A percentile compares a stretch with the other conserved stretches of the same genome.
Conservation (phyloP, 2,113 vertebrate species). For the Ictalurus punctatus region DNA sequence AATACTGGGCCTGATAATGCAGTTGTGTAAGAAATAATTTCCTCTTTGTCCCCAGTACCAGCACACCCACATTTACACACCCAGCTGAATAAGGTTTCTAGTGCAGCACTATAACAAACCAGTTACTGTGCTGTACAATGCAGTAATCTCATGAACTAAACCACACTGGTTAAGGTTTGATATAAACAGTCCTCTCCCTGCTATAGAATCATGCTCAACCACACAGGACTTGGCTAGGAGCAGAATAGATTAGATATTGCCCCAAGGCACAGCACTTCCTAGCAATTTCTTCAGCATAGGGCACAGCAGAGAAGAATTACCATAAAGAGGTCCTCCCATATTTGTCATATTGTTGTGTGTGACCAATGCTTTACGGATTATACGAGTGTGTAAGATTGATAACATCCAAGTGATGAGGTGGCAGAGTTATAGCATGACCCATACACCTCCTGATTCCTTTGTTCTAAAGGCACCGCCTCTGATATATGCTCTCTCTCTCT, state of each 20-base stretch:
- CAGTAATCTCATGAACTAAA: not conserved
- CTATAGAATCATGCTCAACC: not conserved
- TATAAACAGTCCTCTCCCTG: not conserved
- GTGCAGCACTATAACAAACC: conserved; percentile 3
- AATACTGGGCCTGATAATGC: not conserved
- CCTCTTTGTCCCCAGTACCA: no score
- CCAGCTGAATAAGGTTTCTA: not conserved
- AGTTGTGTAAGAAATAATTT: not conserved
- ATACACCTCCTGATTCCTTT: conserved; percentile 26
- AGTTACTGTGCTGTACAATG: conserved; percentile 60
- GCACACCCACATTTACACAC: not conserved
- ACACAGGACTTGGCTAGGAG: not conserved
- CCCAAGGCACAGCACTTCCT: not conserved
- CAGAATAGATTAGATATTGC: conserved; percentile 4
- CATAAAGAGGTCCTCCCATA: not conserved
- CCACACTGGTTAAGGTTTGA: not conserved
- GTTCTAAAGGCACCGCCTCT: conserved; percentile 11
- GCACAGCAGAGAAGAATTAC: not conserved
- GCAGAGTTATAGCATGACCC: conserved; percentile 17
- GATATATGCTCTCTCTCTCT: not conserved
- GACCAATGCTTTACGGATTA: not conserved
- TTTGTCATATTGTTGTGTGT: not conserved
- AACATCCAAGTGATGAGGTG: conserved; percentile 40
- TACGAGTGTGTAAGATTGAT: conserved; percentile 41
- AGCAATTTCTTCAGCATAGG: not conserved